Evolutionary conservation across 2,888 invertebrate species (phyloP).

Genomic region (Lasioglossum villosulum): DNA sequence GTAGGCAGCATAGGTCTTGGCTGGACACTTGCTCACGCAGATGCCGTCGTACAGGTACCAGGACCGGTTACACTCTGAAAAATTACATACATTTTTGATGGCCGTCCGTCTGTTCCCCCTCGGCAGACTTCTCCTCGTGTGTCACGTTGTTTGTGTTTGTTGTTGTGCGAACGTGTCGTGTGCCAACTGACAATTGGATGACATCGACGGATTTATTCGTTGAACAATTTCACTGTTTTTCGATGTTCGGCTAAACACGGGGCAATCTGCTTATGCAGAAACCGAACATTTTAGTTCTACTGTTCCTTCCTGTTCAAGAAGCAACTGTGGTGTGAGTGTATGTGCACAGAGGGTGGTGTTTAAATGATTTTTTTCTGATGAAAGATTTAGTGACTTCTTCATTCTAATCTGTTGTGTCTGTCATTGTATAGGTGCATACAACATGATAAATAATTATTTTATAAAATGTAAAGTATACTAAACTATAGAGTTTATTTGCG

Average conservation of each 20-base stretch:
- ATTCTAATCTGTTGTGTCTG: neutral
- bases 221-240: neutral
- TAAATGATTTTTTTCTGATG: neutral
- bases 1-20: slow-evolving; percentile 71
- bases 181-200: slow-evolving; percentile 24
- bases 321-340: neutral
- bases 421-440: too few relatives aligned
- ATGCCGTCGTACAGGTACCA: slow-evolving; percentile 87
- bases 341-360: too few relatives aligned
- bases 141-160: slow-evolving; percentile 3
- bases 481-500: too few relatives aligned
- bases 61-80: slow-evolving; percentile 89
- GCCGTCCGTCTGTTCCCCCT: slow-evolving; percentile 4
- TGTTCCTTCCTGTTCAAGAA: neutral
- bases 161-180: neutral
- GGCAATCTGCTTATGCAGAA: neutral
- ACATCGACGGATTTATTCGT: neutral
- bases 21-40: slow-evolving; percentile 87
- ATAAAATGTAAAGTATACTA: too few relatives aligned
- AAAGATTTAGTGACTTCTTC: neutral
- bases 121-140: neutral
- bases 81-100: slow-evolving; percentile 75
- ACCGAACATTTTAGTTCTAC: neutral
- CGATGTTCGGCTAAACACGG: neutral
- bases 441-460: too few relatives aligned